Evolutionary conservation across 92 coral and sea anemone genomes (phyloP).

Genomic region (Nematostella vectensis): DNA sequence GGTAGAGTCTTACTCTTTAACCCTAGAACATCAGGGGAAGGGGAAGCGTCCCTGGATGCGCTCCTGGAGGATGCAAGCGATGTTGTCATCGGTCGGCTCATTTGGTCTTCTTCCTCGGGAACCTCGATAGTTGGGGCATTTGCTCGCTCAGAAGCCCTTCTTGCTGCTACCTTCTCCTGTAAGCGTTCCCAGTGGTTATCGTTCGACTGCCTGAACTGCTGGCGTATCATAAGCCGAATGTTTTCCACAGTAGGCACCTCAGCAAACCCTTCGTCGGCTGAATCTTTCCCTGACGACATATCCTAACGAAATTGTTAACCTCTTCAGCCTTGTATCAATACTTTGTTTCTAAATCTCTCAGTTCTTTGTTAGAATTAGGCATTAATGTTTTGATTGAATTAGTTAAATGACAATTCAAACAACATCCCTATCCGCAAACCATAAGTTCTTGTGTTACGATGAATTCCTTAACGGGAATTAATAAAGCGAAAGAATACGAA

Average conservation of each 20-base stretch:
- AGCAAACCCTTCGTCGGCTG: neutral
- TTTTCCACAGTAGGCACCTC: slow-evolving; percentile 1
- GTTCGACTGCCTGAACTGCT: slow-evolving; percentile 22
- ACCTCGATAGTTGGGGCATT: slow-evolving; percentile 5
- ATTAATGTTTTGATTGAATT: too few relatives aligned
- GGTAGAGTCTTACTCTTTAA: slow-evolving; percentile 1
- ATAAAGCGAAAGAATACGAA: too few relatives aligned
- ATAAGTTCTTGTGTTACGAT: too few relatives aligned
- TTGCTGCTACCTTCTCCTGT: slow-evolving; percentile 14
- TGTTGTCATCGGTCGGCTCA: neutral
- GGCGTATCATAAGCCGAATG: slow-evolving; percentile 30
- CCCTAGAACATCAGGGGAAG: neutral
- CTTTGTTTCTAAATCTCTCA: too few relatives aligned
- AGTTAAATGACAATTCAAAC: too few relatives aligned
- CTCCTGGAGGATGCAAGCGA: neutral
- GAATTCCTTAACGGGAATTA: too few relatives aligned
- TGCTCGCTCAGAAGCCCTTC: neutral
- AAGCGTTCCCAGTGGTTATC: slow-evolving; percentile 29
- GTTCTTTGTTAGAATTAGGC: too few relatives aligned
- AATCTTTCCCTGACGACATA: neutral
- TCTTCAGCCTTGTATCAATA: too few relatives aligned
- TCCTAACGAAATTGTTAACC: too few relatives aligned
- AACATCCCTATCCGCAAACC: too few relatives aligned
- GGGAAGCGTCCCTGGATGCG: neutral
- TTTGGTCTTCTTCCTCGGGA: slow-evolving; percentile 10